Evolutionary conservation across 2,797 vertebrate genomes (phyloP).

Genomic region (Eremophila alpestris): DNA sequence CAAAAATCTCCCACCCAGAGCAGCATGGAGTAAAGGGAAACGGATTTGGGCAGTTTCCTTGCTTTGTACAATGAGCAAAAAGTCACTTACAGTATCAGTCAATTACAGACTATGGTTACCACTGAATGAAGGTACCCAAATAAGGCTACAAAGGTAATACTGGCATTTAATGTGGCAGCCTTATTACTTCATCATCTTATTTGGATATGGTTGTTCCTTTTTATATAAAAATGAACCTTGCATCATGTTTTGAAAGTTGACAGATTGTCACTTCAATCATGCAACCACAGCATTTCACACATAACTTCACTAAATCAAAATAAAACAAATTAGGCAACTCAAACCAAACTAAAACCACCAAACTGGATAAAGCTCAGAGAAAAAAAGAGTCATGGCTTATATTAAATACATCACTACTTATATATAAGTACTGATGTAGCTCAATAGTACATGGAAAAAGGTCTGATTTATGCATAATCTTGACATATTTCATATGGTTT

Average conservation of each 20-base stretch:
- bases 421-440: too few species aligned
- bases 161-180: neutral
- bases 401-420: neutral
- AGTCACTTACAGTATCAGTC: neutral
- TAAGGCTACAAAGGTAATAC: neutral
- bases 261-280: neutral
- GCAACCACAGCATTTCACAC: neutral
- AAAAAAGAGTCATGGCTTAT: neutral
- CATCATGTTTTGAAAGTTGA: neutral
- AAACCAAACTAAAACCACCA: neutral
- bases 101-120: neutral
- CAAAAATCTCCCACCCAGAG: neutral
- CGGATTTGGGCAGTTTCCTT: neutral
- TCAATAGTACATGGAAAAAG: neutral
- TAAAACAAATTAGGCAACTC: neutral
- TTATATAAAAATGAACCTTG: neutral
- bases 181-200: neutral
- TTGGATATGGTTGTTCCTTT: neutral
- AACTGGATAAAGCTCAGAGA: neutral
- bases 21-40: neutral
- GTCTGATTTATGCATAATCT: neutral
- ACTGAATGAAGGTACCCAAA: neutral
- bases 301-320: neutral
- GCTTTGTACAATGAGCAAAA: neutral
- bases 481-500: neutral